Conservation (phyloP, 2,113 vertebrate genomes). For the Aegithalos caudatus region DNA sequence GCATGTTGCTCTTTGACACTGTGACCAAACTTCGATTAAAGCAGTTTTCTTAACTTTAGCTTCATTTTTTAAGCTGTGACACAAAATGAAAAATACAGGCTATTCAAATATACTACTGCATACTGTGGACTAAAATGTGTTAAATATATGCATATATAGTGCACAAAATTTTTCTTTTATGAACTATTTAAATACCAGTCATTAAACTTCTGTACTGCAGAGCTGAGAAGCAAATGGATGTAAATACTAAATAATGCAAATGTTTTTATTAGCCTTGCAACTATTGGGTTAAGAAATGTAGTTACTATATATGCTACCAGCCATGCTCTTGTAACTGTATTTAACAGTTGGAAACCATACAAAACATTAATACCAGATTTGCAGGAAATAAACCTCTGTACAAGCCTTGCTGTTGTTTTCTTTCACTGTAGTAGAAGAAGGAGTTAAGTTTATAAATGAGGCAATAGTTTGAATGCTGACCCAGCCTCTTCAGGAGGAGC, state of each 20-base stretch:
- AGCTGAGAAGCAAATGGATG: neutral
- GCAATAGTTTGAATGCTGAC: neutral
- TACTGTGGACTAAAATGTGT: neutral
- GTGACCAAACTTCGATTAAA: neutral
- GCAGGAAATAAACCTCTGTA: constrained; percentile 52
- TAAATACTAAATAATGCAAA: neutral
- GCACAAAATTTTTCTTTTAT: neutral
- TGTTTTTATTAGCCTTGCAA: neutral
- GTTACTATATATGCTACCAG: neutral
- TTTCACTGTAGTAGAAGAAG: neutral
- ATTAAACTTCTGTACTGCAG: neutral
- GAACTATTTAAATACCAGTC: neutral
- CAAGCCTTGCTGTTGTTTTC: neutral
- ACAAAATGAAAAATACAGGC: neutral
- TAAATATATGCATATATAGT: neutral
- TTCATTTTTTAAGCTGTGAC: neutral
- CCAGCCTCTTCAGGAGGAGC: neutral
- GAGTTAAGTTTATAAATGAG: neutral
- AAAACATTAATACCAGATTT: neutral
- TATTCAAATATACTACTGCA: neutral
- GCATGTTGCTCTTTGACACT: neutral
- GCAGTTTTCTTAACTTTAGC: neutral
- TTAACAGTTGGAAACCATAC: neutral
- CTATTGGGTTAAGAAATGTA: neutral
- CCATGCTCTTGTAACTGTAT: neutral